These are phyloP conservation scores for Neoaliturus tenellus DNA, from an alignment of 2,888 invertebrate genomes.

Conservation along the genomic window DNA sequence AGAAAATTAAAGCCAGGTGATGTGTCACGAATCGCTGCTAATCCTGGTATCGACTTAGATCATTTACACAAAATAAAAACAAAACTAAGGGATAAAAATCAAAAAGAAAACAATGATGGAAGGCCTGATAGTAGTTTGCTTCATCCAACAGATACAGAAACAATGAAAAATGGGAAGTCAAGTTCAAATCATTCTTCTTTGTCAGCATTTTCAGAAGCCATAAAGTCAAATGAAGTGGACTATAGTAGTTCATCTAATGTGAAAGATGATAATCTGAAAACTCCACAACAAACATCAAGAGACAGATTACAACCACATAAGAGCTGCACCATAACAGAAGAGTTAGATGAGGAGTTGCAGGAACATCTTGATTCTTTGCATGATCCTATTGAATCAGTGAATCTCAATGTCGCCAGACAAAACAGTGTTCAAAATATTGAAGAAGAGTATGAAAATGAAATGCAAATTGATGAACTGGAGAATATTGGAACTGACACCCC, in stretches of 20 bases:
- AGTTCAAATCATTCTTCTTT: background rate
- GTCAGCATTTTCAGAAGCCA: background rate
- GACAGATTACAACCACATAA: background rate
- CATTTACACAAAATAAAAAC: conserved; percentile 56
- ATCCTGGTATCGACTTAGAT: conserved; percentile 69
- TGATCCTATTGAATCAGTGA: background rate
- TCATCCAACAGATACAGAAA: background rate
- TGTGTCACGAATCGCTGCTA: conserved; percentile 74
- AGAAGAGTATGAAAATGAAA: background rate
- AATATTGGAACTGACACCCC: background rate
- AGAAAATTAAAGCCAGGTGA: conserved; percentile 77
- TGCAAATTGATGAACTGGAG: background rate
- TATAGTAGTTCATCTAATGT: too few relatives aligned
- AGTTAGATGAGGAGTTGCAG: background rate
- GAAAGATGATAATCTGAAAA: too few relatives aligned
- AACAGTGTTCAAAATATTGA: background rate
- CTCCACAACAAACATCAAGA: background rate
- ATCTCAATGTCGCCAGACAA: background rate
- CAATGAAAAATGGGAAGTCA: background rate
- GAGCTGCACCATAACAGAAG: background rate
- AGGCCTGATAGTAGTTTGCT: background rate
- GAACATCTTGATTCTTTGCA: background rate
- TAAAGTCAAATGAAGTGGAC: too few relatives aligned
- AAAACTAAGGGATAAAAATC: conserved; percentile 56
- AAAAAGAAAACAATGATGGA: background rate